phyloP scores from a whole-genome alignment of 2,888 invertebrate species.

The Drosophila hawaiiensis region DNA sequence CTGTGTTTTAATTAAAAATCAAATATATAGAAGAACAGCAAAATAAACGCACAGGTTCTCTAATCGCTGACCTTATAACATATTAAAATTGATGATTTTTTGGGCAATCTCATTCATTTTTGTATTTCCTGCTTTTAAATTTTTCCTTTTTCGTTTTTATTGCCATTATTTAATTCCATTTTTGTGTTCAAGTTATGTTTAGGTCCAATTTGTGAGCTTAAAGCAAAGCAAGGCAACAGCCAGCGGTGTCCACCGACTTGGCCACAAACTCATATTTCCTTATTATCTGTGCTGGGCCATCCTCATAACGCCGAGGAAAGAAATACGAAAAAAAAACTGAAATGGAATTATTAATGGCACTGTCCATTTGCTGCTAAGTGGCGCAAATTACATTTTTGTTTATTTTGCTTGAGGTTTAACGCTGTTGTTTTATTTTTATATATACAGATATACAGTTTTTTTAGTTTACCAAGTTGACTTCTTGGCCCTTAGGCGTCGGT shows the following conservation, averaged over 20 bases:
- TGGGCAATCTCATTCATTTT: constrained; percentile 6
- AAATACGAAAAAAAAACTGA: constrained; percentile 30
- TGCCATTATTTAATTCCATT: constrained; percentile 51
- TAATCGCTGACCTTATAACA: neutral
- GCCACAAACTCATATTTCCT: constrained; percentile 74
- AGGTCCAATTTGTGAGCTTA: constrained; percentile 46
- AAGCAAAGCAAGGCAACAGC: constrained; percentile 32
- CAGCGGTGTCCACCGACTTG: constrained; percentile 35
- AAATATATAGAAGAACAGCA: neutral
- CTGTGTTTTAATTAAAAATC: neutral
- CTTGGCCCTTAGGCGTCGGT: constrained; percentile 48
- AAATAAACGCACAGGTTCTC: neutral
- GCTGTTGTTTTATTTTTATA: constrained; percentile 51
- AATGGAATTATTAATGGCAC: constrained; percentile 80
- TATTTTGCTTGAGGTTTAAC: constrained; percentile 64
- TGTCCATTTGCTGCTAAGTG: constrained; percentile 81
- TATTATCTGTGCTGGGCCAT: constrained; percentile 65
- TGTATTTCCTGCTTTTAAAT: constrained; percentile 16
- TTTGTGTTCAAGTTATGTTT: constrained; percentile 21
- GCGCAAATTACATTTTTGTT: constrained; percentile 80
- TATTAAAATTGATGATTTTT: neutral
- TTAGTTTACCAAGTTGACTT: constrained; percentile 44
- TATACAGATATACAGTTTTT: constrained; percentile 27
- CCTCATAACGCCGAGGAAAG: constrained; percentile 38
- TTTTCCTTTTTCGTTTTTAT: neutral